phyloP scores from a whole-genome alignment of 2,113 vertebrate genomes.

The Penelope pileata region DNA sequence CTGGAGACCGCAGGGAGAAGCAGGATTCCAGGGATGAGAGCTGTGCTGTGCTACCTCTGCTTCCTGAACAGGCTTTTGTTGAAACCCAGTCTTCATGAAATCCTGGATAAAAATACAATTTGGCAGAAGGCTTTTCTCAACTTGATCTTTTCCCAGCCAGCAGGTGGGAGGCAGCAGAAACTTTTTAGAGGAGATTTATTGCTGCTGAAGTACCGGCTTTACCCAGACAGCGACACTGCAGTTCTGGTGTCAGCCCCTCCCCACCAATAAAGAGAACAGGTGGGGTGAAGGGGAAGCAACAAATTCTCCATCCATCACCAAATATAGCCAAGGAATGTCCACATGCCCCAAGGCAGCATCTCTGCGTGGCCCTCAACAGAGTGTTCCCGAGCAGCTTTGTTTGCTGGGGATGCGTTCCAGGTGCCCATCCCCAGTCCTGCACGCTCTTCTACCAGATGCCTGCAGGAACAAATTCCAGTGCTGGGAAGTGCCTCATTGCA shows the following conservation, averaged over 20 bases:
- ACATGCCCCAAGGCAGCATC: not conserved
- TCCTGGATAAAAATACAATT: constrained; percentile 30
- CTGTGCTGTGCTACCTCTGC: not conserved
- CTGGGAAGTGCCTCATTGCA: not conserved
- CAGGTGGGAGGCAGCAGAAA: constrained; percentile 64
- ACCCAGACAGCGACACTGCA: not conserved
- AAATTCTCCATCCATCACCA: constrained; percentile 33
- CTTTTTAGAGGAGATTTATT: constrained; percentile 19
- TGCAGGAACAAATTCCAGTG: not conserved
- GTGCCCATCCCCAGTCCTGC: not conserved
- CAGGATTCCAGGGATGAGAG: not conserved
- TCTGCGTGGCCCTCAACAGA: not conserved
- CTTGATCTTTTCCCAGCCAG: constrained; percentile 30
- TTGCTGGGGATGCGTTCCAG: not conserved
- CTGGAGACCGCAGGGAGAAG: not conserved
- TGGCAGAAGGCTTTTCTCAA: constrained; percentile 3
- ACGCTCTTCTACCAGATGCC: not conserved
- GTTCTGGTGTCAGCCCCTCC: not conserved
- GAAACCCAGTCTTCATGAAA: not conserved
- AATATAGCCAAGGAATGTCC: constrained; percentile 58
- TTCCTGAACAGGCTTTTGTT: not conserved
- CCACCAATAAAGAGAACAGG: not conserved
- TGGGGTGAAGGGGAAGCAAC: constrained; percentile 1
- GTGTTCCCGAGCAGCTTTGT: not conserved
- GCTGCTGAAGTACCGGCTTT: not conserved